Base-by-base conservation (phyloP, 92 coral and sea anemone species). In the Nematostella vectensis region DNA sequence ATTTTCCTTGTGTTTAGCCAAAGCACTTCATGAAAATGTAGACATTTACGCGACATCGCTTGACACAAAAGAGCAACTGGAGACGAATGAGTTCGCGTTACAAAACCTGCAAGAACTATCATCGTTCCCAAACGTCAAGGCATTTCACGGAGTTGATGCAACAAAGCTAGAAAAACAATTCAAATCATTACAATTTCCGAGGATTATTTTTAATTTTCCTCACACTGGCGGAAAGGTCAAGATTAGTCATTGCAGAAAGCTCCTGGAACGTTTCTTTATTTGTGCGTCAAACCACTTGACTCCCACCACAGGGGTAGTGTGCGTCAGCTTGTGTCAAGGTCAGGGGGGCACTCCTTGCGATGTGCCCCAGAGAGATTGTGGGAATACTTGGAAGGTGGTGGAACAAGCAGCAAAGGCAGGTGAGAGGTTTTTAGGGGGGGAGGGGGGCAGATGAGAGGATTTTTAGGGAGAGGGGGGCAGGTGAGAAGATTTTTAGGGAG, bases 291-390 rank as follows among this genome's bases (percentile, higher is more conserved):
- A 51, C 27, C 83, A 71, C 12, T 60, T 91, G 31, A 70, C 70
- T 15, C 78, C 75, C 27, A 23, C 12, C 15, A 61, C 48, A 19
- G 97, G 96, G 58, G 85, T 78, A 28, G 80, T 91, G 58, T 86
- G 96, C 65, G 98, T 86, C 27, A 91, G 93, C 54, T 67, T 91
- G 27, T 81, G 96, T 61, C 89, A 91, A 57, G 98, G 98, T 0
- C 98, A 91, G 65, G 98, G 96, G 47, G 98, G 96, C 16, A 87
- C 85, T 23, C 98, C 98, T n/a, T 47, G 50, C 68, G 96, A 91
- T 65, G 55, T 54, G 43, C 72, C 80, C 25, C 82, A 67, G 50
- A 81, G 98, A 44, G 71, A 65, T 17, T 66, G 74, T 70, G 98
- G 98, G 28, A 91, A 91, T 63, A 70, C 96, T 4, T 91, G 98